These are phyloP conservation scores for Marisa cornuarietis DNA, from an alignment of 1,140 invertebrate species.

Conservation along the genomic window DNA sequence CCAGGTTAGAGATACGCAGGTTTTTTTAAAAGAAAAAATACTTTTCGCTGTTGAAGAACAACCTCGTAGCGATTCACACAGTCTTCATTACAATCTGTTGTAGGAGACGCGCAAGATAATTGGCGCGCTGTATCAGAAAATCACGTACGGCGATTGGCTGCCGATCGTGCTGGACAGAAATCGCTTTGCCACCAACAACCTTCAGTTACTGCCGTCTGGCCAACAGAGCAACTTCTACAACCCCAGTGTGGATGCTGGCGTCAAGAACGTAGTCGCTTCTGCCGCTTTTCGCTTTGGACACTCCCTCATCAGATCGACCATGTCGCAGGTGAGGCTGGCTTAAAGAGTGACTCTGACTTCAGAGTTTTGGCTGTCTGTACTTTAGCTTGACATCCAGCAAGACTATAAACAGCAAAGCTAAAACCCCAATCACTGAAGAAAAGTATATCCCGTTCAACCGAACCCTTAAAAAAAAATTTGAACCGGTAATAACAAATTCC, in stretches of 20 bases:
- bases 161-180: slow-evolving; percentile 21
- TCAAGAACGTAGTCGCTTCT: slow-evolving; percentile 24
- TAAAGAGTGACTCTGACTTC: too few species aligned
- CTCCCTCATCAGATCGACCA: slow-evolving; percentile 18
- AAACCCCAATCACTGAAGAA: too few species aligned
- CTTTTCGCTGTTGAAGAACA: too few species aligned
- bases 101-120: slow-evolving; percentile 31
- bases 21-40: too few species aligned
- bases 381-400: too few species aligned
- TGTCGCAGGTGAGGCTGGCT: not conserved
- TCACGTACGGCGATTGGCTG: slow-evolving; percentile 86
- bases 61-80: too few species aligned
- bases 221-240: not conserved
- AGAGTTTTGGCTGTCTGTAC: too few species aligned
- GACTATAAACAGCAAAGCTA: too few species aligned
- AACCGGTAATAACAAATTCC: too few species aligned
- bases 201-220: not conserved
- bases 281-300: slow-evolving; percentile 29
- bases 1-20: too few species aligned
- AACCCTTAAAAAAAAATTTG: too few species aligned
- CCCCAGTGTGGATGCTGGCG: slow-evolving; percentile 13
- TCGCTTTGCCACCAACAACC: not conserved
- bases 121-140: slow-evolving; percentile 90
- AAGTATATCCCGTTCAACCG: too few species aligned
- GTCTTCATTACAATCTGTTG: not conserved